Percentiles rank a stretch among this genome's conserved stretches.
Conservation (phyloP, 1,140 invertebrate genomes). For the Oscheius sp. region DNA sequence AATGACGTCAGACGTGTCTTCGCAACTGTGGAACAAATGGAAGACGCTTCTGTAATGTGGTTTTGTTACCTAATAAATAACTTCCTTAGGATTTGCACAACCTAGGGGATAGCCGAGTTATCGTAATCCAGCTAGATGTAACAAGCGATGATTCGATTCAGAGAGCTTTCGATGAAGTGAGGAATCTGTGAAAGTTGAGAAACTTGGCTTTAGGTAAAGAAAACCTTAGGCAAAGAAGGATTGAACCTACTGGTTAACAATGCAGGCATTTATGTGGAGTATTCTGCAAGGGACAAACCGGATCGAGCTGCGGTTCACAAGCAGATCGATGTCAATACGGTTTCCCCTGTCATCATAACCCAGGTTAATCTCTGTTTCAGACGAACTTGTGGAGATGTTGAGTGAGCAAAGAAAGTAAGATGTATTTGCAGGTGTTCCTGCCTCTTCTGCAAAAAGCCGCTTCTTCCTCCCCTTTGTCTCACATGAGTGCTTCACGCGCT, state of each 20-base stretch:
- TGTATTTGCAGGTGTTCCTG: not conserved
- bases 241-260: conserved; percentile 16
- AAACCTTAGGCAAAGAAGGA: conserved; percentile 2
- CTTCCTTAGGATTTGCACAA: too few species aligned
- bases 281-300: not conserved
- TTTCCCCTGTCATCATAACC: conserved; percentile 2
- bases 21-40: too few species aligned
- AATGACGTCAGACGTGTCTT: not conserved
- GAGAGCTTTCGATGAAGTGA: not conserved
- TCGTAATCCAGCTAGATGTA: too few species aligned
- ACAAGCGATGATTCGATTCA: conserved; percentile 13
- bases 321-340: conserved; percentile 20
- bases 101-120: too few species aligned
- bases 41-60: too few species aligned
- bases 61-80: too few species aligned
- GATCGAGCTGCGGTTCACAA: not conserved
- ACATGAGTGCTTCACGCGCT: not conserved
- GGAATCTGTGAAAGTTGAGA: too few species aligned
- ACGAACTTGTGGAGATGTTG: too few species aligned
- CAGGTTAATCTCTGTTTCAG: not conserved
- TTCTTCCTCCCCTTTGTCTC: not conserved
- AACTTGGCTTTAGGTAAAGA: too few species aligned
- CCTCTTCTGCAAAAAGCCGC: conserved; percentile 15
- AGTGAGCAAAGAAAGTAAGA: too few species aligned
- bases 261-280: not conserved